phyloP scores from a whole-genome alignment of 1,140 invertebrate species.

The Fopius arisanus region DNA sequence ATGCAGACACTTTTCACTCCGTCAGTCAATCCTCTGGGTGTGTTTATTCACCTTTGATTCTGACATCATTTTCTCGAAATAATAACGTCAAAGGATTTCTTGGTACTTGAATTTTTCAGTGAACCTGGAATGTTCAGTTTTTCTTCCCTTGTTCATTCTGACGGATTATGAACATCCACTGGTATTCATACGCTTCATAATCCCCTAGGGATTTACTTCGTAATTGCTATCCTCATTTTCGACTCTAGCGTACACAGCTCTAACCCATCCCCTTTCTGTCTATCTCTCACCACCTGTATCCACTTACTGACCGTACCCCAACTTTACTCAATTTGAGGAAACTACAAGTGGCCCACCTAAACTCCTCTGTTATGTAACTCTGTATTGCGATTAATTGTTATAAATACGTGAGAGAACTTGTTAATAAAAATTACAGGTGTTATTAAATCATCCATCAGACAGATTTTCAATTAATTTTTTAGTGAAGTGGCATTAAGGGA shows the following conservation, averaged over 20 bases:
- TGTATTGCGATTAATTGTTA: too few relatives aligned
- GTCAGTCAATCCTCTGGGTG: not conserved
- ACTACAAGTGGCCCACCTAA: not conserved
- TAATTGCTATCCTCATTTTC: not conserved
- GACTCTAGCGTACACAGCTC: not conserved
- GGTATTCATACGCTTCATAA: not conserved
- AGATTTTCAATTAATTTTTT: too few relatives aligned
- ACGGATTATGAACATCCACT: not conserved
- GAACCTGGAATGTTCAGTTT: not conserved
- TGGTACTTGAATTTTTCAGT: not conserved
- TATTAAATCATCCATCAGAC: too few relatives aligned
- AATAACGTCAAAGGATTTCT: not conserved
- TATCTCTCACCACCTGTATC: not conserved
- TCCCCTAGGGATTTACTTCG: not conserved
- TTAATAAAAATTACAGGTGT: too few relatives aligned
- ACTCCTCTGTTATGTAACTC: not conserved
- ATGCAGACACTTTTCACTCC: not conserved
- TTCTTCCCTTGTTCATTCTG: not conserved
- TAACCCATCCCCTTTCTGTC: not conserved
- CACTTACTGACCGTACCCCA: not conserved
- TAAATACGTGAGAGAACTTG: too few relatives aligned
- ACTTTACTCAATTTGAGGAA: not conserved
- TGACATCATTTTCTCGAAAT: constrained; percentile 3
- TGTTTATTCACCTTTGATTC: not conserved
- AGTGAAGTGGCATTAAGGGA: too few relatives aligned